These are phyloP conservation scores for Siniperca chuatsi DNA, from an alignment of 2,113 vertebrate species.

Conservation along the genomic window DNA sequence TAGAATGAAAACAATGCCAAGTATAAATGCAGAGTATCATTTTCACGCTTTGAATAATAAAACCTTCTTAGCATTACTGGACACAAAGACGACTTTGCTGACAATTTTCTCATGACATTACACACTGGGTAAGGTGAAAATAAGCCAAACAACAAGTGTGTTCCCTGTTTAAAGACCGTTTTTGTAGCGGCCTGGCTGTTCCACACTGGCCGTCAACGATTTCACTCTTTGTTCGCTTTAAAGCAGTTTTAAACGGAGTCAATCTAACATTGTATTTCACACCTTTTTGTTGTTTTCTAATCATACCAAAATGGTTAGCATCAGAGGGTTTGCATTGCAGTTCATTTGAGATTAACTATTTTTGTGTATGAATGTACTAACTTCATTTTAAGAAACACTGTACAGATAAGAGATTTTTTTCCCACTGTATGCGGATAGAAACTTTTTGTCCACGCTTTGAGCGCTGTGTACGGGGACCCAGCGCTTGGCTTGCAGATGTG, in stretches of 20 bases:
- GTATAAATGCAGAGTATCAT: neutral
- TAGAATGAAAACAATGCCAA: neutral
- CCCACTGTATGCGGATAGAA: constrained; percentile 54
- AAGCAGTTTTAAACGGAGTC: constrained; percentile 34
- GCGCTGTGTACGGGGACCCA: constrained; percentile 33
- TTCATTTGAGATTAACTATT: constrained; percentile 70
- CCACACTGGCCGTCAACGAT: neutral
- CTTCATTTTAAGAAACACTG: constrained; percentile 66
- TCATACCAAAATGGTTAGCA: constrained; percentile 66
- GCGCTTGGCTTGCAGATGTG: constrained; percentile 31
- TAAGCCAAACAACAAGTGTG: neutral
- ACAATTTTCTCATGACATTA: neutral
- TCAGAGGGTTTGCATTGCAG: constrained; percentile 63
- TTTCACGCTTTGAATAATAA: neutral
- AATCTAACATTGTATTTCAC: constrained; percentile 34
- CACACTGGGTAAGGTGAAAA: constrained; percentile 30
- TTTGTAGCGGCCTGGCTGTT: neutral
- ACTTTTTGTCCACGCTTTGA: constrained; percentile 70
- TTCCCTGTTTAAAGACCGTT: neutral
- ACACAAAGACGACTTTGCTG: neutral
- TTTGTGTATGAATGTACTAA: constrained; percentile 77
- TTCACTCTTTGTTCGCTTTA: constrained; percentile 8
- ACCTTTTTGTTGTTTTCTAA: constrained; percentile 29
- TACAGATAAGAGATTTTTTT: constrained; percentile 65
- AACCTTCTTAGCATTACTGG: neutral